Conservation (phyloP, 1,140 invertebrate species). For the Drosophila parvula region DNA sequence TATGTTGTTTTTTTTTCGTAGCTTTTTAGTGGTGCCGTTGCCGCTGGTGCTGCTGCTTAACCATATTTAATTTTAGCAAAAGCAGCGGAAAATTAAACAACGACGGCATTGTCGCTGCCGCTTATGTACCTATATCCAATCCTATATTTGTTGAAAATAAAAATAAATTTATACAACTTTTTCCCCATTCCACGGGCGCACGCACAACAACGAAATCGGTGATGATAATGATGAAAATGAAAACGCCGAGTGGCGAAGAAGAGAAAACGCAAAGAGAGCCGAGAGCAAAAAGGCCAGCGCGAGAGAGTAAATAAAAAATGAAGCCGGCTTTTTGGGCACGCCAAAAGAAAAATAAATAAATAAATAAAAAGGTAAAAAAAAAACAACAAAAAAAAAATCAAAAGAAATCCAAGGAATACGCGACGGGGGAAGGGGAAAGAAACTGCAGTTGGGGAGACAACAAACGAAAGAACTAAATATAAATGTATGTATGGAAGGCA, state of each 20-base stretch:
- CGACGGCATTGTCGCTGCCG: conserved; percentile 52
- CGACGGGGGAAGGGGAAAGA: not conserved
- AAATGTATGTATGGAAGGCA: conserved; percentile 1
- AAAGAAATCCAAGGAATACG: conserved; percentile 1
- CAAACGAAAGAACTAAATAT: conserved; percentile 43
- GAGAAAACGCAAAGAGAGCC: conserved; percentile 25
- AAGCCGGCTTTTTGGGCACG: conserved; percentile 60
- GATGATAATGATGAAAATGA: conserved; percentile 15
- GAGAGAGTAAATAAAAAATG: conserved; percentile 30
- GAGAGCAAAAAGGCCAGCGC: conserved; percentile 1
- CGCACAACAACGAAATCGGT: conserved; percentile 28
- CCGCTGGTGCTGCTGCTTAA: conserved; percentile 25
- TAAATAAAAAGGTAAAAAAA: not conserved
- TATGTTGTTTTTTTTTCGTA: conserved; percentile 1
- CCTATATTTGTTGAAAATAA: conserved; percentile 70
- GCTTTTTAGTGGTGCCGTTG: conserved; percentile 20
- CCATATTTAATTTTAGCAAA: conserved; percentile 75
- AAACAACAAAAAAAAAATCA: conserved; percentile 3
- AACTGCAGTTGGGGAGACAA: conserved; percentile 27
- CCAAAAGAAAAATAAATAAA: conserved; percentile 2
- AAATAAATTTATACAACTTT: conserved; percentile 63
- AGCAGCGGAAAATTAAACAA: conserved; percentile 71
- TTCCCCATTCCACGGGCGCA: conserved; percentile 60
- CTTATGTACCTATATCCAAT: conserved; percentile 28
- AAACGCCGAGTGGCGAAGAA: conserved; percentile 2